Percentiles rank a stretch among this genome's conserved stretches.
phyloP scores from a whole-genome alignment of 2,113 vertebrate species.

The Corythornis cristatus region DNA sequence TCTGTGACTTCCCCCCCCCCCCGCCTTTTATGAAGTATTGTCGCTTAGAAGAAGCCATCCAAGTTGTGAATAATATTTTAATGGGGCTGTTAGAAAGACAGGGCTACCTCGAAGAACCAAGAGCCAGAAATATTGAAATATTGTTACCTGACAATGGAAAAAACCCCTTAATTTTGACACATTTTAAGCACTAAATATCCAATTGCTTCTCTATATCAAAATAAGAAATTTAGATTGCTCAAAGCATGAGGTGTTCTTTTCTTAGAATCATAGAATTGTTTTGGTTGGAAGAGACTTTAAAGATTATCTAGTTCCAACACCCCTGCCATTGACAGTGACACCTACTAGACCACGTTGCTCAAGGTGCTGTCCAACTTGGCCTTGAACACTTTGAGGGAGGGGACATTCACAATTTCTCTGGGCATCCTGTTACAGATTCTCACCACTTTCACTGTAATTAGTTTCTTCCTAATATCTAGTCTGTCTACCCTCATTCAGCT shows the following conservation, averaged over 20 bases:
- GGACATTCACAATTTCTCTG: too few relatives aligned
- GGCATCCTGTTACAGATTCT: too few relatives aligned
- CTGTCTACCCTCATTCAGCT: too few relatives aligned
- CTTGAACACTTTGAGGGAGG: too few relatives aligned
- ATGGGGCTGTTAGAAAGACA: not conserved
- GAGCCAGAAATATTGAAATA: not conserved
- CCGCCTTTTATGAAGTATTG: not conserved
- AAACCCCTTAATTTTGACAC: rapidly evolving
- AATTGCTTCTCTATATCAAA: not conserved
- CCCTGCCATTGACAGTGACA: too few relatives aligned
- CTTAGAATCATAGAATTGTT: too few relatives aligned
- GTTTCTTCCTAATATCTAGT: too few relatives aligned
- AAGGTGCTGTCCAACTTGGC: too few relatives aligned
- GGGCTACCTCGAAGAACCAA: not conserved
- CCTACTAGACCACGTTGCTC: too few relatives aligned
- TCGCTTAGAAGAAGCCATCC: not conserved
- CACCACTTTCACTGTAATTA: too few relatives aligned
- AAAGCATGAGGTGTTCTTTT: not conserved
- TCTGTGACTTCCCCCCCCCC: rapidly evolving
- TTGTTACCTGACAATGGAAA: not conserved
- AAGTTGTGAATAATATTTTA: not conserved
- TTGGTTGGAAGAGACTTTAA: too few relatives aligned
- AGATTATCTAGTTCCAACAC: too few relatives aligned
- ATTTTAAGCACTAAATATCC: not conserved
- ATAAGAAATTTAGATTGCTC: not conserved